A percentile compares a stretch with the other conserved stretches of the same genome.
These are phyloP conservation scores for Blera fallax DNA, from an alignment of 2,888 invertebrate species.

Conservation along the genomic window DNA sequence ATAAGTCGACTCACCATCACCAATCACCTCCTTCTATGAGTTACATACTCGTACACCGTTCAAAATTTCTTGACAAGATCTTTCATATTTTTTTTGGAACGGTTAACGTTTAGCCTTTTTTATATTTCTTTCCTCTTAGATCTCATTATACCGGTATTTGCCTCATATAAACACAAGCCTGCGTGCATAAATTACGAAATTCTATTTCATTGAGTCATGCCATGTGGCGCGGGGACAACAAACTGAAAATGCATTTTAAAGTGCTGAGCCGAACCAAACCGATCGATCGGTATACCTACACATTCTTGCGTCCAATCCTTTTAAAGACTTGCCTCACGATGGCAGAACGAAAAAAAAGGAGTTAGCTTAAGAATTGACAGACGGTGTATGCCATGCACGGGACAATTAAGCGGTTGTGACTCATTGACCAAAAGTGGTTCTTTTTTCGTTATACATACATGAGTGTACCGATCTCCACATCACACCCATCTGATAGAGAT, in stretches of 20 bases:
- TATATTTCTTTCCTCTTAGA: conserved; percentile 9
- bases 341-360: not conserved
- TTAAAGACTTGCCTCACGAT: conserved; percentile 29
- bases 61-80: conserved; percentile 26
- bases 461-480: conserved; percentile 7
- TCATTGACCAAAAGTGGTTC: conserved; percentile 46
- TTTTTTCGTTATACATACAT: not conserved
- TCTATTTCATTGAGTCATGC: conserved; percentile 60
- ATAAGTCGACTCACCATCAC: not conserved
- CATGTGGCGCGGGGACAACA: conserved; percentile 19
- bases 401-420: conserved; percentile 30
- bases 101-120: not conserved
- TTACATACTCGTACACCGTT: not conserved
- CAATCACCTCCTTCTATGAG: not conserved
- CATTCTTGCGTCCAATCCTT: conserved; percentile 37
- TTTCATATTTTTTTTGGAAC: conserved; percentile 4
- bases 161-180: conserved; percentile 16
- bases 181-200: conserved; percentile 53
- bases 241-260: conserved; percentile 13
- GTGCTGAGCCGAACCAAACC: not conserved
- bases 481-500: conserved; percentile 27
- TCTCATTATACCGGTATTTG: conserved; percentile 31
- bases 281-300: not conserved
- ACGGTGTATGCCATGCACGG: not conserved
- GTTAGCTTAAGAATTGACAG: not conserved